Base-by-base conservation (phyloP, 2,888 invertebrate genomes). In the Pasiphila rectangulata region DNA sequence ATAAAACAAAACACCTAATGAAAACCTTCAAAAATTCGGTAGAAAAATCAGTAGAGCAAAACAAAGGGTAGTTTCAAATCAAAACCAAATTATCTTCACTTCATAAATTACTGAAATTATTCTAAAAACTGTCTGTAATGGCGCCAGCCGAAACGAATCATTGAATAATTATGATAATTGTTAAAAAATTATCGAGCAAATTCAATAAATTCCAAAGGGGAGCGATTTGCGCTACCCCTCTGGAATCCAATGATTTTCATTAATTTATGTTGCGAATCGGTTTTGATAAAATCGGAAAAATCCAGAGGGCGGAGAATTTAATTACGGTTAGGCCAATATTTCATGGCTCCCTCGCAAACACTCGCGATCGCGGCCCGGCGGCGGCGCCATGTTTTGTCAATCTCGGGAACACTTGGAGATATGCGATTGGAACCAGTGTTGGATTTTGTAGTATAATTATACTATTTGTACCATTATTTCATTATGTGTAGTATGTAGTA, bases 111-210 rank as follows among this genome's bases (percentile, higher is more conserved):
- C 36, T 34, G 10, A 52, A 54, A 49, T 48, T 4, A 10, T 32
- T 19, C 32, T 10, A 46, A 58, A 50, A 48, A 56, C 43, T 49
- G 54, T 60, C 51, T 54, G 54, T 51, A 62, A 61, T 57, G 61
- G 59, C 55, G 63, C 59, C 64, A 61, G 40, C 48, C 68, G 70
- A 75, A 73, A 75, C 75, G 80, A 71, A 59, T 71, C 79, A 79
- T 82, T 81, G 78, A 82, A 81, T 81, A 79, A 83, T 82, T 83
- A 83, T 81, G 79, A 71, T 82, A 81, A 81, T 81, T 76, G 69
- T 57, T 62, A 57, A 69, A 70, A 72, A 75, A 78, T 67, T 72
- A 75, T 71, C 68, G 69, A 59, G 63, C 61, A 58, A 66, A 65
- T 68, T 67, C 68, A 64, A 73, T 75, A 72, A 69, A 75, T 72